Evolutionary conservation across 1,140 invertebrate genomes (phyloP).

Genomic region (Diorhabda carinulata): DNA sequence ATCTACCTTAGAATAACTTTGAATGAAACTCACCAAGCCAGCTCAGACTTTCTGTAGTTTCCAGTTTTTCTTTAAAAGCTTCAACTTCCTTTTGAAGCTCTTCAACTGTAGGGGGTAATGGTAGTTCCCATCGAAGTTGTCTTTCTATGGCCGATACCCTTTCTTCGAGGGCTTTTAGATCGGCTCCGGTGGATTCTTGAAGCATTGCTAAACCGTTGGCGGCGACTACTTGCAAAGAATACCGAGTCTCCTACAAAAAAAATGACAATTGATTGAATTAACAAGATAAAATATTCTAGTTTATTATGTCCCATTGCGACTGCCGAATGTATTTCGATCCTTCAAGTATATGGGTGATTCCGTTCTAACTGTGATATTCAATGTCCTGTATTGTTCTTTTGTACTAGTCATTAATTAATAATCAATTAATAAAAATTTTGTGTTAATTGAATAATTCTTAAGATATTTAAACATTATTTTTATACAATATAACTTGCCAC

Average conservation of each 20-base stretch:
- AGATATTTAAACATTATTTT: too few species aligned
- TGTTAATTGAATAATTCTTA: too few species aligned
- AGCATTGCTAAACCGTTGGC: constrained; percentile 45
- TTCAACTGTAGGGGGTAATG: constrained; percentile 54
- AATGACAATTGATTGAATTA: neutral
- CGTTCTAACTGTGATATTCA: too few species aligned
- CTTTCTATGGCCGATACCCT: constrained; percentile 60
- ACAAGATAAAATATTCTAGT: too few species aligned
- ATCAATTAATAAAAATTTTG: too few species aligned
- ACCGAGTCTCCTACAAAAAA: constrained; percentile 19
- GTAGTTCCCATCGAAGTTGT: constrained; percentile 54
- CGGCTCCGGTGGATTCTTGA: constrained; percentile 37
- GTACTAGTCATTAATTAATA: too few species aligned
- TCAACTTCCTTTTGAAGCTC: constrained; percentile 64
- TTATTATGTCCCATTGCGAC: too few species aligned
- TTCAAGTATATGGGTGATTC: too few species aligned
- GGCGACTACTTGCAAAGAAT: constrained; percentile 52
- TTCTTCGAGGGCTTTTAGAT: constrained; percentile 51
- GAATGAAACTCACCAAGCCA: constrained; percentile 57
- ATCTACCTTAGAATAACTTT: too few species aligned
- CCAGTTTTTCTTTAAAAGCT: constrained; percentile 61
- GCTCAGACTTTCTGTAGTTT: constrained; percentile 66
- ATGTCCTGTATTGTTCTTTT: too few species aligned
- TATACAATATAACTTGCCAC: too few species aligned
- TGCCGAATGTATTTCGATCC: too few species aligned